Percentiles rank a stretch among this genome's conserved stretches.
Conservation (phyloP, 2,797 vertebrate genomes). For the Otus scops region DNA sequence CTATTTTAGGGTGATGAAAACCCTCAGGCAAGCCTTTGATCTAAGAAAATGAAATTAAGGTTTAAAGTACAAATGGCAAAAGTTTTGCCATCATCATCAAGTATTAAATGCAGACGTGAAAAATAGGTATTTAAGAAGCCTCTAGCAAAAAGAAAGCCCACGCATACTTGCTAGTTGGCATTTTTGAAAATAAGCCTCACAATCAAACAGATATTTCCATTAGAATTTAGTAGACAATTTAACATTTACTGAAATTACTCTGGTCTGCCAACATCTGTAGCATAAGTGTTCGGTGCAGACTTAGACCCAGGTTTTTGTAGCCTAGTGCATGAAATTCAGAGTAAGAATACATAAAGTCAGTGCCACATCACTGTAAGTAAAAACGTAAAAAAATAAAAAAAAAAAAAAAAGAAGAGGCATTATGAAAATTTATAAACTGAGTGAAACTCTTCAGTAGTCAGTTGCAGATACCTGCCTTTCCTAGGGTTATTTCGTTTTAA, state of each 20-base stretch:
- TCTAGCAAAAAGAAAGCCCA: background rate
- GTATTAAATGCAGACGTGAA: background rate
- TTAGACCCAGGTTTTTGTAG: background rate
- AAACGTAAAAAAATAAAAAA: background rate
- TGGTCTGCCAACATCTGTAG: background rate
- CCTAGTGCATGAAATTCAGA: background rate
- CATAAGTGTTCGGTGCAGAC: background rate
- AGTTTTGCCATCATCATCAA: background rate
- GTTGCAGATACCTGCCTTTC: background rate
- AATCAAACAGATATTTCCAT: background rate
- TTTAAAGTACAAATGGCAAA: background rate
- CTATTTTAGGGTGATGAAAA: conserved; percentile 89
- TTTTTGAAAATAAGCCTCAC: background rate
- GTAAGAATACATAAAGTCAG: background rate
- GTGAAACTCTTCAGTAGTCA: background rate
- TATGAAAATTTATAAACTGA: background rate
- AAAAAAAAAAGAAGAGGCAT: background rate
- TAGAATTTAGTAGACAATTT: background rate
- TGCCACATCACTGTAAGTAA: background rate
- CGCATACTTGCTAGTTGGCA: background rate
- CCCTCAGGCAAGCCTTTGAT: conserved; percentile 95
- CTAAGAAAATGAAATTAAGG: conserved; percentile 71
- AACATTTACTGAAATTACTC: background rate
- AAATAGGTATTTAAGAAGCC: background rate
- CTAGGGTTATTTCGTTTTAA: background rate